Percentiles rank a stretch among this genome's conserved stretches.
These are phyloP conservation scores for Hafferia zeledoni DNA, from an alignment of 2,797 vertebrate genomes.

Conservation along the genomic window DNA sequence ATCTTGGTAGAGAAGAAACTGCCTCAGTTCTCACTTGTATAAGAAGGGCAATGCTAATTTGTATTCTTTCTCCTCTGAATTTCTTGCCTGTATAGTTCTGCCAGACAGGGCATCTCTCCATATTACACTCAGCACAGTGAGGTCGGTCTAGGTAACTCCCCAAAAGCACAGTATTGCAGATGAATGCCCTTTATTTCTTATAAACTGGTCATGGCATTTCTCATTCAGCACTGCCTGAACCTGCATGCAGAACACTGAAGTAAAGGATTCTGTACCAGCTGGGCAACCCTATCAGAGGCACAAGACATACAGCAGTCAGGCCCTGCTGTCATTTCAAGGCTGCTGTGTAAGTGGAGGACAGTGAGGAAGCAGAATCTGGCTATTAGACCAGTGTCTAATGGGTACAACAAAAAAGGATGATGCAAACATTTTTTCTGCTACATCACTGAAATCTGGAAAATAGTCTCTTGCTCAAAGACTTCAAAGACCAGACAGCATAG, in stretches of 20 bases:
- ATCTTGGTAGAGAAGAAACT: background rate
- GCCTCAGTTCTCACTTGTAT: background rate
- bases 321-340: background rate
- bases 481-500: background rate
- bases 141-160: background rate
- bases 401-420: background rate
- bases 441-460: background rate
- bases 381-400: background rate
- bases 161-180: background rate
- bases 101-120: background rate
- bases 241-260: background rate
- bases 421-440: background rate
- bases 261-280: background rate
- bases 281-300: background rate
- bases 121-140: background rate
- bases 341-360: background rate
- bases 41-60: background rate
- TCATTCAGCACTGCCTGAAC: background rate
- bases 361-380: background rate
- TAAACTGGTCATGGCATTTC: background rate
- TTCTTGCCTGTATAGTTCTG: background rate
- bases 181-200: background rate
- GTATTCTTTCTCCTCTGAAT: background rate
- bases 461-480: background rate
- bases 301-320: fast-evolving